Evolutionary conservation across 2,888 invertebrate species (phyloP).

Genomic region (Amblyteles armatorius): DNA sequence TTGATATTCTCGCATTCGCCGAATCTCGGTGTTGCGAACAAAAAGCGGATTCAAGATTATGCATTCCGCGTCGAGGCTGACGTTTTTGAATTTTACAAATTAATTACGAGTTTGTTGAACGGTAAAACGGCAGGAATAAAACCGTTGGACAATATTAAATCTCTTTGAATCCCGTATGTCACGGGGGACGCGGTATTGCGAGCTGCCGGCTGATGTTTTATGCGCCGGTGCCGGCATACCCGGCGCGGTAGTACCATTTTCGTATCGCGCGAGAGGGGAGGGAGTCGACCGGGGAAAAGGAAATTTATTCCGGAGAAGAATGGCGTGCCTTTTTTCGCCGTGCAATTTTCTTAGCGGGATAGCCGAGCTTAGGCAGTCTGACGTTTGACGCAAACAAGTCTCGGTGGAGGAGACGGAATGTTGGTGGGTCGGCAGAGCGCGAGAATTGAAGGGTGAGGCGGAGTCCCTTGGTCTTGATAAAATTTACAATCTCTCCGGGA

Average conservation of each 20-base stretch:
- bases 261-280: slow-evolving; percentile 6
- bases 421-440: background rate
- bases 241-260: slow-evolving; percentile 28
- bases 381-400: slow-evolving; percentile 43
- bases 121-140: background rate
- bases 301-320: slow-evolving; percentile 19
- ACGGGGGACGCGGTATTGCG: slow-evolving; percentile 17
- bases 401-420: background rate
- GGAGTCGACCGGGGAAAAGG: background rate
- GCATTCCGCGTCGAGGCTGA: background rate
- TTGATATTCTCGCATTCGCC: slow-evolving; percentile 52
- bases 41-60: background rate
- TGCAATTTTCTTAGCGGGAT: slow-evolving; percentile 48
- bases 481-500: background rate
- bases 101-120: background rate
- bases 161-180: slow-evolving; percentile 26
- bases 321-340: slow-evolving; percentile 26
- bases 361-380: slow-evolving; percentile 6
- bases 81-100: background rate
- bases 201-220: slow-evolving; percentile 36
- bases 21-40: background rate
- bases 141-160: slow-evolving; percentile 34
- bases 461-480: slow-evolving; percentile 6
- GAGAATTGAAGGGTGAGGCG: background rate
- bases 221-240: slow-evolving; percentile 21